A percentile compares a stretch with the other conserved stretches of the same genome.
Evolutionary conservation across 2,113 vertebrate species (phyloP).

Genomic region (Ceyx cyanopectus): DNA sequence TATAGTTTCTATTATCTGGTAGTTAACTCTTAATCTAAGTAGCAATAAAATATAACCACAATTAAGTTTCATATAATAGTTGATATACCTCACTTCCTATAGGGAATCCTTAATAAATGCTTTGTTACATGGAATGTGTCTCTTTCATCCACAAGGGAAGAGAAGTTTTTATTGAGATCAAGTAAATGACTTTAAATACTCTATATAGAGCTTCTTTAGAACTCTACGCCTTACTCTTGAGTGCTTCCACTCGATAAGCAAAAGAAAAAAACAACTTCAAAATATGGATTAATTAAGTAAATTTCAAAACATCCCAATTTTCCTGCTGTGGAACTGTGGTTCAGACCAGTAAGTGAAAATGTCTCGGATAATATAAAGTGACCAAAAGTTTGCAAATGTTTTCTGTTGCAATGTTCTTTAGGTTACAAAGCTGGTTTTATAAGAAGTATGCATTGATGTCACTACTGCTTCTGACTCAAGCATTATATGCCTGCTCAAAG

Average conservation of each 20-base stretch:
- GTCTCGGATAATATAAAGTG: neutral
- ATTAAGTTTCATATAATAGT: constrained; percentile 57
- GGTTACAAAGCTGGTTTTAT: neutral
- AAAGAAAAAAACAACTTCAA: neutral
- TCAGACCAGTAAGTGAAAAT: neutral
- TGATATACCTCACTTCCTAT: constrained; percentile 56
- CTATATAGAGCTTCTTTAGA: neutral
- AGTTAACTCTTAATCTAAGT: constrained; percentile 73
- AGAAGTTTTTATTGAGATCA: neutral
- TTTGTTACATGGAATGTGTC: neutral
- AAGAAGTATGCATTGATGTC: neutral
- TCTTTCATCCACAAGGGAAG: neutral
- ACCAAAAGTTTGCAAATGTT: neutral
- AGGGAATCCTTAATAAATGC: constrained; percentile 30
- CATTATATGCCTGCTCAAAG: neutral
- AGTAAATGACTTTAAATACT: constrained; percentile 11
- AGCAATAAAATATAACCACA: constrained; percentile 71
- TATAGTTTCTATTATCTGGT: constrained; percentile 68
- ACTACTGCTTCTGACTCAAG: neutral
- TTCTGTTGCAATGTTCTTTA: neutral
- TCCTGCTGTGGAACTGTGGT: neutral
- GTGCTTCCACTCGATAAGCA: neutral
- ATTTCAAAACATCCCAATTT: neutral
- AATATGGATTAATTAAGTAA: neutral
- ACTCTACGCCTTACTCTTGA: neutral